Evolutionary conservation across 2,888 invertebrate species (phyloP), one percentile per base, ranked within the genome.

Genomic region (Allacma fusca): DNA sequence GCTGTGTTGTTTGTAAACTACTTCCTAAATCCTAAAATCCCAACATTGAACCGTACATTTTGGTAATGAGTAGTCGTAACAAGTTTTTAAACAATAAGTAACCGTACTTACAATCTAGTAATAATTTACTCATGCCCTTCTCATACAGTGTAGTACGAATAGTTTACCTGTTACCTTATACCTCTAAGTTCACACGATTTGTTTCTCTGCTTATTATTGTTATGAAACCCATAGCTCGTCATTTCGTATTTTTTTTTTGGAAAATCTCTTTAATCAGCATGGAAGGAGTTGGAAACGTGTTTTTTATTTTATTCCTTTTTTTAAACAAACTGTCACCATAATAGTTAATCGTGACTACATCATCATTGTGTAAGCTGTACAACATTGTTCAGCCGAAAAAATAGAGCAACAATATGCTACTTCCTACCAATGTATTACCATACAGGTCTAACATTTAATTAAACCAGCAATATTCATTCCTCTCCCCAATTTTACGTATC

Each of bases 221-320:
- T 50, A 40, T 40, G 5, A 62, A 65, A 65, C 24, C 65, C 65
- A 28, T 65, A 65, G 65, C 65, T 65, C 65, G 65, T 65, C 28
- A 65, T 28, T 65, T 65, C 28, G 65, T 65, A 65, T 65, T 19
- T 26, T 28, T 26, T 65, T 19, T 12, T 28, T 26, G n/a, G 28
- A 65, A 65, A 65, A 26, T 26, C 28, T 26, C 26, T 65, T 65
- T 28, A 19, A 34, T 9, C 50, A 50, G 50, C 50, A 24, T 65
- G 62, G 62, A 62, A 62, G 62, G 23, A 62, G 62, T 62, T 62
- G 24, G 23, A 23, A 50, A 50, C 50, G 50, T 50, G 34, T 50
- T 50, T 50, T 50, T 50, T 1, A 9, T 50, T 50, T n/a, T 13
- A 50, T 50, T 50, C 16, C 2, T 4, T 50, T 50, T 50, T 50